Percentiles rank a stretch among this genome's conserved stretches.
Evolutionary conservation across 2,888 invertebrate species (phyloP).

Genomic region (Zonitis immaculata): DNA sequence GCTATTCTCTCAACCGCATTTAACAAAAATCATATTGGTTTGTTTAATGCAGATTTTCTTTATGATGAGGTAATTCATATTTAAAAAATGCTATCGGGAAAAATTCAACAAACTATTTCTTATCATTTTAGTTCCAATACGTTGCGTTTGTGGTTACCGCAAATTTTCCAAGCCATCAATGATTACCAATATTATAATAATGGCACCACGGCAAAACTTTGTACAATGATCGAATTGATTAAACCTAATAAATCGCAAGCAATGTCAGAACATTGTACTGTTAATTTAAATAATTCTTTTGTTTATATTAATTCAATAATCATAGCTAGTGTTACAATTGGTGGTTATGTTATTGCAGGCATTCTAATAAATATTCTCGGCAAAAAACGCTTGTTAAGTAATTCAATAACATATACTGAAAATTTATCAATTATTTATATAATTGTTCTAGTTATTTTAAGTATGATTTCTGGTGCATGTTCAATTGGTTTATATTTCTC

Average conservation of each 20-base stretch:
- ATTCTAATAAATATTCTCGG: constrained; percentile 52
- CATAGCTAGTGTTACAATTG: constrained; percentile 58
- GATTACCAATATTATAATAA: constrained; percentile 39
- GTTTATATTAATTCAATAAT: constrained; percentile 68
- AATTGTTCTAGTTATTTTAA: constrained; percentile 14
- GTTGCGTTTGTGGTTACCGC: constrained; percentile 80
- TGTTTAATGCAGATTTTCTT: constrained; percentile 62
- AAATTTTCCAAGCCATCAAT: constrained; percentile 69
- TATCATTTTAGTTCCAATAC: constrained; percentile 65
- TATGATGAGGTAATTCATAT: constrained; percentile 62
- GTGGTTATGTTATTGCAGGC: constrained; percentile 60
- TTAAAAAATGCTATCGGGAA: too few relatives aligned
- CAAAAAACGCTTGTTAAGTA: constrained; percentile 54
- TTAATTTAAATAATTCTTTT: constrained; percentile 33
- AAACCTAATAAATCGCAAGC: constrained; percentile 13
- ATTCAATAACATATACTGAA: too few relatives aligned
- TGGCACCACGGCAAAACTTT: constrained; percentile 44
- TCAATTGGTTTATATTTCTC: constrained; percentile 34
- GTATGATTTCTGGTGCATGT: constrained; percentile 9
- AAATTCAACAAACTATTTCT: too few relatives aligned
- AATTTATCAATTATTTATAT: too few relatives aligned
- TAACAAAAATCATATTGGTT: constrained; percentile 58
- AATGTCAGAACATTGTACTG: constrained; percentile 19
- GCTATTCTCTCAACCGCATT: constrained; percentile 59
- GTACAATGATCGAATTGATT: constrained; percentile 51